A percentile compares a stretch with the other conserved stretches of the same genome.
Evolutionary conservation across 2,888 invertebrate genomes (phyloP).

Genomic region (Tachina fera): DNA sequence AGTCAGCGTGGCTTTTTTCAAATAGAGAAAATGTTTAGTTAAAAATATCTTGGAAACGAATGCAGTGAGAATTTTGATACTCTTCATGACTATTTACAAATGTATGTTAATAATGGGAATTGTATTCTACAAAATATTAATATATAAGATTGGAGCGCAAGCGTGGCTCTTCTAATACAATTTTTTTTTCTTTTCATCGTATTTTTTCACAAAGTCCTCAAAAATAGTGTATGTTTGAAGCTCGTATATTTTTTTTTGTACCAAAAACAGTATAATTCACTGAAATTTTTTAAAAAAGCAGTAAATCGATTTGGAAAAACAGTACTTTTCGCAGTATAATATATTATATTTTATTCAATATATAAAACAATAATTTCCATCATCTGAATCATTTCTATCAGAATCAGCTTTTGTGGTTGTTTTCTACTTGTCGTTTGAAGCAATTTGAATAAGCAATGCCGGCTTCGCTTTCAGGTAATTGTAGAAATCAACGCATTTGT

Average conservation of each 20-base stretch:
- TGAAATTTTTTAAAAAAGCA: background rate
- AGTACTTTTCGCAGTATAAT: slow-evolving; percentile 8
- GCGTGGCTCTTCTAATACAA: no score
- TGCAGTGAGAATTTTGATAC: no score
- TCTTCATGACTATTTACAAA: no score
- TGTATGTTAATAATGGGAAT: no score
- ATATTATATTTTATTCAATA: background rate
- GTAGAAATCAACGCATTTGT: slow-evolving; percentile 24
- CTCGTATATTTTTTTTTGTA: slow-evolving; percentile 13
- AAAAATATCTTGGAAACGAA: no score
- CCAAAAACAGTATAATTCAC: background rate
- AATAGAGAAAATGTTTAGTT: no score
- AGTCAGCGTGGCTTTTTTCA: no score
- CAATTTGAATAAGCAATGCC: no score
- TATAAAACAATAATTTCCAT: slow-evolving; percentile 10
- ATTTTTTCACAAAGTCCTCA: no score
- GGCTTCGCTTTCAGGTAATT: slow-evolving; percentile 34
- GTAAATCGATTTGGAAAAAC: slow-evolving; percentile 7
- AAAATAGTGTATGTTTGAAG: background rate
- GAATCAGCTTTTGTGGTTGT: slow-evolving; percentile 34
- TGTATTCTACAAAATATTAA: no score
- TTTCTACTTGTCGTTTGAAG: slow-evolving; percentile 34
- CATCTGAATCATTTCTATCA: slow-evolving; percentile 15
- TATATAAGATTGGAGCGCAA: no score
- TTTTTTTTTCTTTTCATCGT: no score